Evolutionary conservation across 1,140 invertebrate genomes (phyloP).

Genomic region (Latrodectus geometricus): DNA sequence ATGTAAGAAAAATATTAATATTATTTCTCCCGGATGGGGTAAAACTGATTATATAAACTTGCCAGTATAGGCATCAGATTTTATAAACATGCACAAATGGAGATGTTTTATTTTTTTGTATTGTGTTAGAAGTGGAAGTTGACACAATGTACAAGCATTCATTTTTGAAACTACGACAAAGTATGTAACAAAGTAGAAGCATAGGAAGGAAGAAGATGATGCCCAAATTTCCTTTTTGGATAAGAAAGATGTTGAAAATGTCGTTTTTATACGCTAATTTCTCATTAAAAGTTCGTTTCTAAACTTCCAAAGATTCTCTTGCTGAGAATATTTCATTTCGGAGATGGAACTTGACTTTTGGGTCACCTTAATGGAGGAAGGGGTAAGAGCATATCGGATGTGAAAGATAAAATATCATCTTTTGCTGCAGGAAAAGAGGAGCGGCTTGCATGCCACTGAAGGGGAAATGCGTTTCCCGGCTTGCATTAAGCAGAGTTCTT

Average conservation of each 20-base stretch:
- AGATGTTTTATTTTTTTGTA: too few species aligned
- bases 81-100: too few species aligned
- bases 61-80: too few species aligned
- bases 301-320: background rate
- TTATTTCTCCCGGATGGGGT: too few species aligned
- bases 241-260: background rate
- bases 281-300: background rate
- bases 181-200: too few species aligned
- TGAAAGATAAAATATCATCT: slow-evolving; percentile 1
- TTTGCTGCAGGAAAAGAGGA: background rate
- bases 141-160: too few species aligned
- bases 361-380: background rate
- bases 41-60: too few species aligned
- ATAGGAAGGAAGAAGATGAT: too few species aligned
- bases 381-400: background rate
- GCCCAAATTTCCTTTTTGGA: too few species aligned
- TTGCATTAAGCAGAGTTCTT: slow-evolving; percentile 52
- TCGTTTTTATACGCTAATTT: background rate
- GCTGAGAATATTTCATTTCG: background rate
- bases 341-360: background rate
- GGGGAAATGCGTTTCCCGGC: slow-evolving; percentile 43
- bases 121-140: too few species aligned
- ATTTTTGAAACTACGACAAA: too few species aligned
- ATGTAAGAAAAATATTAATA: too few species aligned
- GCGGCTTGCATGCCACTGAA: background rate